Base-by-base conservation (phyloP, 2,113 vertebrate genomes). In the Ibidorhyncha struthersii region DNA sequence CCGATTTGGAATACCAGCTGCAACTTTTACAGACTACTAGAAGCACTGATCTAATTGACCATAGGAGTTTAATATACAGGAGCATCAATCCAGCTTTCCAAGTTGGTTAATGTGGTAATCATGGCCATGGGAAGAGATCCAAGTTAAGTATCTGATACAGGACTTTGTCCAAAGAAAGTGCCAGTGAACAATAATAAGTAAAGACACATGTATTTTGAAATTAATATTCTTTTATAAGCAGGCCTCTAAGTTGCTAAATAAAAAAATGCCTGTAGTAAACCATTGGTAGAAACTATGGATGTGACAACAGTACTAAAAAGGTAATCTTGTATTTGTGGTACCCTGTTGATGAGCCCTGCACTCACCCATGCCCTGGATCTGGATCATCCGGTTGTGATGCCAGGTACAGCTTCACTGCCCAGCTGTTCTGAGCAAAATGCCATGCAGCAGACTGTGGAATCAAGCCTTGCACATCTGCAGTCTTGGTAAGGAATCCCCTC, bases 401-500 rank as follows among this genome's bases (percentile, higher is more conserved):
- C 45, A 47, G 34, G 32, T 58, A 34, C 30, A 41, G 58, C 32
- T 69, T 61, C 62, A 19, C n/a, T 56, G 66, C 56, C 58, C 38
- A 41, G 27, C 18, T 80, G 43, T n/a, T 80, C 45, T 72, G 30
- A 72, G 43, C 6, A 80, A 72, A 80, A 59, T 11, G 13, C 29
- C 52, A 18, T 10, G 21, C 30, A 72, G 15, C 26, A 86, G 49
- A 7, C 0, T 21, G 16, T 8, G 40, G 14, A 93, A 89, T 65
- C 23, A 3, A 7, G 58, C 6, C 67, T 91, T 43, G 12, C 43
- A 66, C 53, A 52, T 94, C 58, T 81, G 50, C 89, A 66, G 21
- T 69, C 59, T 91, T 91, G 92, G 34, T 77, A 94, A 95, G 83
- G 58, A 94, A 92, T 96, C 95, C 93, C 72, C 92, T 94, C 77